Evolutionary conservation across 2,113 vertebrate genomes (phyloP), one percentile per base, ranked within the genome.

Genomic region (Corythoichthys haematopterus): DNA sequence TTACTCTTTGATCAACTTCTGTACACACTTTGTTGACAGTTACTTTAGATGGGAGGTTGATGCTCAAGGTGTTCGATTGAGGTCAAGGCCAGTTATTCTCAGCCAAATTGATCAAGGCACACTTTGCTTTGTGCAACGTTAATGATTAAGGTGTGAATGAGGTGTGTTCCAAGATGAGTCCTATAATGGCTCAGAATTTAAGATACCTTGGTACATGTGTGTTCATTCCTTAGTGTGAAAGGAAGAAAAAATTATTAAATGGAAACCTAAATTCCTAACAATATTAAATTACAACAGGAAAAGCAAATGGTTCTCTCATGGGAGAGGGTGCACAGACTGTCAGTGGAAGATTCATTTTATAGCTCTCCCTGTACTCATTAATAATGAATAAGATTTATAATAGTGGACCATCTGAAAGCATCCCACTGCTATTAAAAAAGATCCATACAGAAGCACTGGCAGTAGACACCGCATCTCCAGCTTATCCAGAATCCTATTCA

Each of bases 341-440:
- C 38, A n/a, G 58, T 16, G 14, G 12, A 37, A 37, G 36, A 59
- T 59, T 59, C 57, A 38, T 59, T 40, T 59, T 59, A 60, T 38
- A n/a, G 38, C 38, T 20, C 9, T 20, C 38, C 58, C 38, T 43
- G 7, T 12, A 6, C 58, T 61, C 16, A 61, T 61, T 43, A 61
- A 61, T 61, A 61, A 61, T 61, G 20, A 20, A 61, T 61, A 43
- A 61, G 15, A 43, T 61, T 43, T 61, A 61, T 40, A 43, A 20
- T 61, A 61, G 58, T 11, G 38, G 58, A 61, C 38, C 35, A 59
- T 59, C 55, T 57, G 55, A 12, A 9, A 36, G 55, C 35, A 57
- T 57, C 36, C 36, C 58, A 20, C 37, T 5, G 58, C 38, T 28
- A 43, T 61, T 61, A 61, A 43, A 20, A 61, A 61, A 43, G 20